Conservation (phyloP, 2,113 vertebrate species). For the Cheilinus undulatus region DNA sequence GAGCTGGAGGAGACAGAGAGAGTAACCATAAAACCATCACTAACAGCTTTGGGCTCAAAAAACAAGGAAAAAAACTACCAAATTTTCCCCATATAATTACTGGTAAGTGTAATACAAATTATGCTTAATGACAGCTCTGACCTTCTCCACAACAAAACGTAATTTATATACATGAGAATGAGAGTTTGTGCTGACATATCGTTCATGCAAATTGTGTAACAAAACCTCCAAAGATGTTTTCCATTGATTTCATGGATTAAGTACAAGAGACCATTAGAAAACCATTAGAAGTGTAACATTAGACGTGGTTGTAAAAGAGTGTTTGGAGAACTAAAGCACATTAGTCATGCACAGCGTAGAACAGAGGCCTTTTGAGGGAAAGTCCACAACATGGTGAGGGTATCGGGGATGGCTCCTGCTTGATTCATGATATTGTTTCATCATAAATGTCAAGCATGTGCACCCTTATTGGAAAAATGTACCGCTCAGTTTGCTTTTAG, state of each 20-base stretch:
- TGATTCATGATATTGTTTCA: conserved; percentile 8
- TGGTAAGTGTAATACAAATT: conserved; percentile 39
- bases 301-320: conserved; percentile 67
- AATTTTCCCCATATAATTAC: conserved; percentile 37
- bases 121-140: conserved; percentile 10
- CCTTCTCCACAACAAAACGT: neutral
- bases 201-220: conserved; percentile 62
- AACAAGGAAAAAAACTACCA: conserved; percentile 16
- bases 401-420: conserved; percentile 21
- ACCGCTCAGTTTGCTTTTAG: neutral
- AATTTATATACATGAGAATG: conserved; percentile 19
- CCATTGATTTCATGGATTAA: conserved; percentile 68
- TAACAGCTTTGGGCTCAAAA: conserved; percentile 9
- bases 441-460: too few species aligned
- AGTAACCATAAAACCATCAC: conserved; percentile 39
- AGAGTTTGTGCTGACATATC: conserved; percentile 57
- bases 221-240: conserved; percentile 61
- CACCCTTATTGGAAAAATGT: neutral
- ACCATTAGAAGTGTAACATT: conserved; percentile 70
- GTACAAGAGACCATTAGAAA: conserved; percentile 62
- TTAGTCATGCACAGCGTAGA: conserved; percentile 44
- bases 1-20: conserved; percentile 79
- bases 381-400: conserved; percentile 9
- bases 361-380: conserved; percentile 52
- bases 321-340: conserved; percentile 70